phyloP scores from a whole-genome alignment of 2,113 vertebrate species.

The Daboia siamensis region DNA sequence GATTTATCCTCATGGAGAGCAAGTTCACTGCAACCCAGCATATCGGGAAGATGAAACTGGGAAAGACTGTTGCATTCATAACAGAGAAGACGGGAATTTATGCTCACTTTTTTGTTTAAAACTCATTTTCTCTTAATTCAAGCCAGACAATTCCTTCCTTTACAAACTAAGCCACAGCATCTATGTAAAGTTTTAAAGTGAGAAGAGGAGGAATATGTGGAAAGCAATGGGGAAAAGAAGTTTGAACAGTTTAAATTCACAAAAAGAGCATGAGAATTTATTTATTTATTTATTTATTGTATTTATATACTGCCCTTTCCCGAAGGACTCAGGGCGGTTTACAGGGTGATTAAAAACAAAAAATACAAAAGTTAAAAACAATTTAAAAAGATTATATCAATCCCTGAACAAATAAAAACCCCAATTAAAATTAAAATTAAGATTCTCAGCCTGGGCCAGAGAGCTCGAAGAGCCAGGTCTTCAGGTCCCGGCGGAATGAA shows the following conservation, averaged over 20 bases:
- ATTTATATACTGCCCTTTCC: too few relatives aligned
- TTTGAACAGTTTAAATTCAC: neutral
- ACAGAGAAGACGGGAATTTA: neutral
- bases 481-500: too few relatives aligned
- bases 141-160: neutral
- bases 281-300: too few relatives aligned
- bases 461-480: too few relatives aligned
- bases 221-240: neutral
- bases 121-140: neutral
- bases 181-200: neutral
- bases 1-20: neutral
- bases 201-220: neutral
- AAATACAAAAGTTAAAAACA: too few relatives aligned
- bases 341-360: too few relatives aligned
- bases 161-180: neutral
- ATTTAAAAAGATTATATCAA: too few relatives aligned
- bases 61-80: neutral
- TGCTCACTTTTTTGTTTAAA: neutral
- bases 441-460: too few relatives aligned
- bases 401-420: too few relatives aligned
- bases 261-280: neutral
- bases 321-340: too few relatives aligned
- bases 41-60: neutral
- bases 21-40: neutral
- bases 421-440: too few relatives aligned